These are phyloP conservation scores for Scaptodrosophila latifasciaeformis DNA, from an alignment of 2,888 invertebrate species.

Conservation along the genomic window DNA sequence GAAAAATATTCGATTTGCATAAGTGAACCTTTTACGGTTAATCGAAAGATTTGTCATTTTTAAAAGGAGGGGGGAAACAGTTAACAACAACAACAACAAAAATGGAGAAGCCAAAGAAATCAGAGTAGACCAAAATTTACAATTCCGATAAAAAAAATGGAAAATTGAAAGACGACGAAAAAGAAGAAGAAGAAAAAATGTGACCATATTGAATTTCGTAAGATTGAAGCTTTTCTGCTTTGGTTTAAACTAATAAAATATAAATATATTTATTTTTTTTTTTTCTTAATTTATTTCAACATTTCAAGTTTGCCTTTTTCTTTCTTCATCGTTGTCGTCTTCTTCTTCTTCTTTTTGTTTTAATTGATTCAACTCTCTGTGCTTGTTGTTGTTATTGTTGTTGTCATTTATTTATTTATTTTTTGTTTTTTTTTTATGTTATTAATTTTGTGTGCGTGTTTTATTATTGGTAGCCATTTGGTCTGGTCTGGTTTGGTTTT, in stretches of 20 bases:
- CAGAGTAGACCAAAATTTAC: too few species aligned
- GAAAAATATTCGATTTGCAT: slow-evolving; percentile 4
- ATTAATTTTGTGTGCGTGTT: slow-evolving; percentile 15
- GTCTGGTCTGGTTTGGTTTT: too few species aligned
- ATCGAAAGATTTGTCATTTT: slow-evolving; percentile 59
- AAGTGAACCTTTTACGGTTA: slow-evolving; percentile 53
- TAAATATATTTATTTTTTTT: too few species aligned
- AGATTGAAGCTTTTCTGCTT: too few species aligned
- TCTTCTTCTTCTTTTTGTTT: background rate
- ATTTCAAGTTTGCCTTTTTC: background rate
- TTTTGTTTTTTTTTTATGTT: too few species aligned
- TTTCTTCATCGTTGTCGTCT: background rate
- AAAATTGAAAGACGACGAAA: too few species aligned
- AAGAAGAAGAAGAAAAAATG: too few species aligned
- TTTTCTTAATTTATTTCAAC: too few species aligned
- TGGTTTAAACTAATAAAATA: too few species aligned
- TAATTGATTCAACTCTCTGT: too few species aligned
- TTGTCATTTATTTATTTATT: background rate
- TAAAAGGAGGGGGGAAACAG: too few species aligned
- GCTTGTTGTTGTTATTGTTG: background rate
- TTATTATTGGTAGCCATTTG: slow-evolving; percentile 13
- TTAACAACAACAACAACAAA: background rate
- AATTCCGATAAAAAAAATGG: background rate
- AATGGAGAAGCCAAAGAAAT: background rate
- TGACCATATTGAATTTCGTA: too few species aligned